Base-by-base conservation (phyloP, 1,140 invertebrate genomes). In the Yoshiicerus persimilis region DNA sequence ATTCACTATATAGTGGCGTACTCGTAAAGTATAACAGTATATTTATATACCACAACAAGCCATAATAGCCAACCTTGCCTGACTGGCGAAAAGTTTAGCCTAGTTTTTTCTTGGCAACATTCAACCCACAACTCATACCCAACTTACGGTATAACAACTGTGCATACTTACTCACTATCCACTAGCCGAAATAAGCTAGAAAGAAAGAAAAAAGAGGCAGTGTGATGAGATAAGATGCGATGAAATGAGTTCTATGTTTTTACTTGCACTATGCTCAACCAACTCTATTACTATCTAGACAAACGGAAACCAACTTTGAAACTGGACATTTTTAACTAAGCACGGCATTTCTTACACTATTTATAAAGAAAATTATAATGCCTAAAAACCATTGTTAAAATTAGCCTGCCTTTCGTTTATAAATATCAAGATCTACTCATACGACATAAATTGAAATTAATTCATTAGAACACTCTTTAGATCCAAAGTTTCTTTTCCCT, bases 151-250 rank as follows among this genome's bases (percentile, higher is more conserved):
- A n/a, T 64, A 20, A 64, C 56, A 10, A 70, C 27, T 30, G n/a
- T n/a, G n/a, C n/a, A n/a, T 70, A 30, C 64, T 70, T 56, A 56
- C 13, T 56, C 16, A 30, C 66, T 70, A 70, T 30, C 66, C 6
- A n/a, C 23, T 70, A 70, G 75, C 16, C 20, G 11, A 80, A 77
- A 77, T 77, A 77, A 36, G 75, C n/a, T 34, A 36, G 75, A 80
- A 80, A 80, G 30, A 80, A 80, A 36, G 75, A 80, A 80, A 80
- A 80, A 36, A 80, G 9, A 80, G 75, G 30, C 75, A 80, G n/a
- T 36, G 70, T 36, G 32, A 77, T 77, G 9, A 38, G 75, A 80
- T 32, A 36, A 80, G 75, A 80, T 80, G 75, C 32, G 75, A 80
- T 80, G 75, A 80, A 38, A 80, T 80, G 75, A 80, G 20, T n/a